A percentile compares a stretch with the other conserved stretches of the same genome.
phyloP scores from a whole-genome alignment of 2,888 invertebrate genomes.

The Mayetiola destructor region DNA sequence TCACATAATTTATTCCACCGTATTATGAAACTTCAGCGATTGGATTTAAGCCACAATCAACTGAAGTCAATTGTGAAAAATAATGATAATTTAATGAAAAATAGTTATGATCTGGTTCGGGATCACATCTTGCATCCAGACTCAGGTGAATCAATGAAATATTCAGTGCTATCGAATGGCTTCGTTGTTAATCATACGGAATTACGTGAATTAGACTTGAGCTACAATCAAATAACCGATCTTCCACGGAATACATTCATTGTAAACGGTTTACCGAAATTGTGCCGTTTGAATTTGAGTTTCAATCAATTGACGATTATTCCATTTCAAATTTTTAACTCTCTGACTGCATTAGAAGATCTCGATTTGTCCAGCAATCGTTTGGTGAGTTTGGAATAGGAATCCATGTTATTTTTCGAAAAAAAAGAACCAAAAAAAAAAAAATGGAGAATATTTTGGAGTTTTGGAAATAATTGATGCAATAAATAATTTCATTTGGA shows the following conservation, averaged over 20 bases:
- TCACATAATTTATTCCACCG: slow-evolving; percentile 43
- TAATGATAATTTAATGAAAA: too few species aligned
- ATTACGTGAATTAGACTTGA: slow-evolving; percentile 52
- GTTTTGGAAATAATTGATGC: too few species aligned
- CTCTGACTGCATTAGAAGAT: slow-evolving; percentile 28
- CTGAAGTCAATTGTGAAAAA: slow-evolving; percentile 44
- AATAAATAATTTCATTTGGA: too few species aligned
- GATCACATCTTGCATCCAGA: background rate
- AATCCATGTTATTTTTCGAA: too few species aligned
- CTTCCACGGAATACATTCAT: slow-evolving; percentile 49
- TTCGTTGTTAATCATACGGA: slow-evolving; percentile 43
- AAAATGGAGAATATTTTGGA: too few species aligned
- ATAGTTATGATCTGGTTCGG: too few species aligned
- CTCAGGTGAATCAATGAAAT: background rate
- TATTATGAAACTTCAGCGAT: slow-evolving; percentile 43
- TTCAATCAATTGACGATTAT: slow-evolving; percentile 53
- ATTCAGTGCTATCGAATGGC: slow-evolving; percentile 23
- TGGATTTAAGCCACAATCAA: slow-evolving; percentile 55
- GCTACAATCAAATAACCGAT: slow-evolving; percentile 49
- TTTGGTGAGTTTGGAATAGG: slow-evolving; percentile 50
- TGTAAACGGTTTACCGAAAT: slow-evolving; percentile 39
- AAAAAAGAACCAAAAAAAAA: too few species aligned
- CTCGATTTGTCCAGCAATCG: slow-evolving; percentile 59
- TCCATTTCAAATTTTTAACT: slow-evolving; percentile 60
- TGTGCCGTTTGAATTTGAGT: slow-evolving; percentile 52